Evolutionary conservation across 2,888 invertebrate genomes (phyloP), one percentile per base, ranked within the genome.

Genomic region (Callyntrura sp.): DNA sequence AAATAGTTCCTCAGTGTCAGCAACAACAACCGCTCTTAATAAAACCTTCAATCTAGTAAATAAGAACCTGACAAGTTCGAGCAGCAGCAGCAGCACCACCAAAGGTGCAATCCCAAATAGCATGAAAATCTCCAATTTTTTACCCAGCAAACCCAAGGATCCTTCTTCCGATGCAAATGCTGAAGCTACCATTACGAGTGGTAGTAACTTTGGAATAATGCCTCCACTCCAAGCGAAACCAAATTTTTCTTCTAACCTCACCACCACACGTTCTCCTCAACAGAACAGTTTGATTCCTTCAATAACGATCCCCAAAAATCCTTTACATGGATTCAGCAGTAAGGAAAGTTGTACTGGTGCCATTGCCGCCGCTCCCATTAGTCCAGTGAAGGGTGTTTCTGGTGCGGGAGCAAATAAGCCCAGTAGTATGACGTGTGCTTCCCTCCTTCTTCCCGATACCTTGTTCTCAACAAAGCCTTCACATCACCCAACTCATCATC

Each of bases 111-210:
- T 93, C 51, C 92, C 93, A 35, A 92, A 92, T 57, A 92, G 91
- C 78, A 93, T 93, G 93, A 93, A 93, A 73, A 93, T 93, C 17
- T 93, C 93, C n/a, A 93, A 93, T 76, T 93, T 93, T 83, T 85
- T 93, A 57, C 93, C 93, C 0, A 90, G 81, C 78, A 91, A 92
- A 62, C 86, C 90, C 12, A 88, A 87, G 11, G 88, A 89, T 55
- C 60, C 86, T 14, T 51, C 9, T 8, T 76, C 86, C 5, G 79
- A 87, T 79, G 84, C 90, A 25, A 91, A 91, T 68, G 90, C 91
- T 12, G 91, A 92, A n/a, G 93, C 93, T 8, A 92, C 92, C 0
- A 93, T 93, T 14, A 93, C 93, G 14, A 93, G 93, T 85, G 90
- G 90, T 0, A 85, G 85, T 83, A 88, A 90, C 68, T 85, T 85